Percentiles rank a stretch among this genome's conserved stretches.
Conservation (phyloP, 2,888 invertebrate species). For the Labia minor region DNA sequence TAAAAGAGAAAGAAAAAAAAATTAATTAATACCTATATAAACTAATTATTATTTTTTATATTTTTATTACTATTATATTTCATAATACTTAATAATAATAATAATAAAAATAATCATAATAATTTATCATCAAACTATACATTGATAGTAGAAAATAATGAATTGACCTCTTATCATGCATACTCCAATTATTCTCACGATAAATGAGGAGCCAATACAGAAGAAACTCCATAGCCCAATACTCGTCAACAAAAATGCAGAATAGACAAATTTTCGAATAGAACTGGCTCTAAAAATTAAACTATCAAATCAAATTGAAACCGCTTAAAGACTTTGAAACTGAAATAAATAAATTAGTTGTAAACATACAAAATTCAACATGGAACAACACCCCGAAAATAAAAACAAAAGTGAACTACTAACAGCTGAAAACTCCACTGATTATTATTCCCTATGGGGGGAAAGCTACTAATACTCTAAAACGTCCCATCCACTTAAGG, state of each 20-base stretch:
- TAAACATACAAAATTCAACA: neutral
- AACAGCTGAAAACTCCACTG: neutral
- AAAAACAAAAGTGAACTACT: neutral
- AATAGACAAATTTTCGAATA: neutral
- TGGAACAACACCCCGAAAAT: neutral
- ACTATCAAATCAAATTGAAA: neutral
- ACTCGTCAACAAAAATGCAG: neutral
- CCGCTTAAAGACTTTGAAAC: neutral
- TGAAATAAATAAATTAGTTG: neutral
- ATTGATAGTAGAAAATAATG: neutral
- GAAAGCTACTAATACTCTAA: neutral
- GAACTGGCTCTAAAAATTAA: neutral
- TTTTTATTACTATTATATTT: too few species aligned
- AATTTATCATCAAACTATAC: neutral
- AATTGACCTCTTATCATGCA: neutral
- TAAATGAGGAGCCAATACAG: neutral
- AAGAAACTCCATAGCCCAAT: neutral
- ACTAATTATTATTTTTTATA: too few species aligned
- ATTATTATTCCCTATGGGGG: neutral
- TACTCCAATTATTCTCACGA: neutral
- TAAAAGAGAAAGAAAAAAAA: too few species aligned
- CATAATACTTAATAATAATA: too few species aligned
- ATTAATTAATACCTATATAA: too few species aligned
- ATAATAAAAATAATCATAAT: too few species aligned
- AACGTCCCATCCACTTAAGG: too few species aligned